These are phyloP conservation scores for Drosophila athabasca DNA, from an alignment of 1,140 invertebrate species.

Conservation along the genomic window DNA sequence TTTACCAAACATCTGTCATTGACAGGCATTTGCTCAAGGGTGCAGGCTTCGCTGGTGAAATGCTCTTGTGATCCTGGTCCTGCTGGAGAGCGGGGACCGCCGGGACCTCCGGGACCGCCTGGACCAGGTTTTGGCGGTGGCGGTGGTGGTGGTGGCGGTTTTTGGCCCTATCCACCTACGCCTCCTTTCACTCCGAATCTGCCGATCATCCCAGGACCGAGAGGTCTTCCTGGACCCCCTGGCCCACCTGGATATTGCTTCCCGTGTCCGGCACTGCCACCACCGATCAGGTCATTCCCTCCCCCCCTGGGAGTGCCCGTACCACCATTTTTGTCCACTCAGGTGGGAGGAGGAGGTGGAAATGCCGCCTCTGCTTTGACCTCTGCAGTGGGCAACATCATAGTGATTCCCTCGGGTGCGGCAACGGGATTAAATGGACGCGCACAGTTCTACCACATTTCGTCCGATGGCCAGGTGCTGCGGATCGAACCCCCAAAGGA, in stretches of 20 bases:
- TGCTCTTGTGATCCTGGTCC: constrained; percentile 66
- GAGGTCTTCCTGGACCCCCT: constrained; percentile 50
- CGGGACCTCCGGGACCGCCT: constrained; percentile 56
- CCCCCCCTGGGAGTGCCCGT: constrained; percentile 22
- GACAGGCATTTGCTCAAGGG: constrained; percentile 36
- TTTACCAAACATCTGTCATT: background rate
- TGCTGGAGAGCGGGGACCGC: constrained; percentile 39
- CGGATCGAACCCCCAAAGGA: constrained; percentile 57
- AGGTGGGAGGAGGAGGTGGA: constrained; percentile 13
- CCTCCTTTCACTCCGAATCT: constrained; percentile 37
- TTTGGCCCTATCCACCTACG: constrained; percentile 36
- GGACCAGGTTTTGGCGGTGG: constrained; percentile 29
- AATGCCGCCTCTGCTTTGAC: constrained; percentile 11
- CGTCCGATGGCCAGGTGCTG: constrained; percentile 57
- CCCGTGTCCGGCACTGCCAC: constrained; percentile 31
- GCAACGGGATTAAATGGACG: constrained; percentile 38
- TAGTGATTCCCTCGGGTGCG: constrained; percentile 49
- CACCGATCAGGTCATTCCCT: background rate
- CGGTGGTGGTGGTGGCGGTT: background rate
- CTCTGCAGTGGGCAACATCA: constrained; percentile 61
- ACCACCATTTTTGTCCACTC: constrained; percentile 31
- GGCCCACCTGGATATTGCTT: constrained; percentile 55
- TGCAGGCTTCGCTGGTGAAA: constrained; percentile 51
- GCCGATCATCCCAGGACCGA: constrained; percentile 36
- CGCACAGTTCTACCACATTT: constrained; percentile 59